Evolutionary conservation across 2,113 vertebrate species (phyloP), one percentile per base, ranked within the genome.

Genomic region (Macrotus californicus): DNA sequence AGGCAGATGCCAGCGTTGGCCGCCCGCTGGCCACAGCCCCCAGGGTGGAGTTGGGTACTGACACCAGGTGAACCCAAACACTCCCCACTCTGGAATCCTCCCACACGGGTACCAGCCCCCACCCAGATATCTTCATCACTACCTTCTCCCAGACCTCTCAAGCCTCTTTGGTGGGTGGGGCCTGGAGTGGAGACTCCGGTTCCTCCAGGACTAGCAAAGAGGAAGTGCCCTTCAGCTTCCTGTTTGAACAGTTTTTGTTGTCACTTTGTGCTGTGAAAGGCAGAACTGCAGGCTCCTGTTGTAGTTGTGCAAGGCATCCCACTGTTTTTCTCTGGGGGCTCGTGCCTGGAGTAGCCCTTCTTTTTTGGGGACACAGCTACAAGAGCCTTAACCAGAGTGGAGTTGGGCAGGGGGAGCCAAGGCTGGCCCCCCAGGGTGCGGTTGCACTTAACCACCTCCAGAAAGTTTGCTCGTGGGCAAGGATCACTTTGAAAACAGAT

Each of bases 171-270:
- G 76, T 46, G 66, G 43, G 34, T 2, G 64, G 8, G 67, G 29
- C 50, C 12, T 7, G 19, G 64, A 50, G 6, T 48, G 48, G 24
- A 19, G 6, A 14, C 56, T 13, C 46, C n/a, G 52, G n/a, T 2
- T 18, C 41, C 54, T 26, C 26, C 12, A 3, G 26, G 59, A 54
- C 36, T 19, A 39, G 26, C 26, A 14, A 39, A 66, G 39, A 77
- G 72, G 36, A 67, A 29, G 31, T 10, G 29, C 82, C 36, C 13
- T 34, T 54, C 0, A 6, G 72, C 31, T 36, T 12, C 22, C 29
- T 19, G 13, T 12, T 5, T 41, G 24, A 22, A 39, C 36, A 1
- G 1, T 21, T 67, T 4, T 34, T 67, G 2, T 5, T 9, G 10
- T 21, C 46, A 90, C 46, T 3, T 16, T 3, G 3, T 12, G 3